Evolutionary conservation across 2,113 vertebrate species (phyloP).

Genomic region (Lathamus discolor): DNA sequence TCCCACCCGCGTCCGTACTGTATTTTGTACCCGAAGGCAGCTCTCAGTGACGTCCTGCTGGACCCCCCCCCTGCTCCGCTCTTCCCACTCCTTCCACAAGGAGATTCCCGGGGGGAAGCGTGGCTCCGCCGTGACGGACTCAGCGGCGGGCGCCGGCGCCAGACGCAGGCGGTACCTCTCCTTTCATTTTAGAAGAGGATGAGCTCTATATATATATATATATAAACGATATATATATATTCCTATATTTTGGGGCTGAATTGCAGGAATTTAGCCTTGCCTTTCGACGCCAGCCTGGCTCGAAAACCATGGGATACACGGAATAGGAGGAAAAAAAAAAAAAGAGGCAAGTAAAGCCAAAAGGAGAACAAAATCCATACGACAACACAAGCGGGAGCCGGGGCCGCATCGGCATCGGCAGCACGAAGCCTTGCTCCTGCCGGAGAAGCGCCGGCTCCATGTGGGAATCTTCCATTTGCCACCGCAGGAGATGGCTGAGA

Average conservation of each 20-base stretch:
- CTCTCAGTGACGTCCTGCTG: slow-evolving; percentile 83
- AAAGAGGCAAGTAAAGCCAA: slow-evolving; percentile 64
- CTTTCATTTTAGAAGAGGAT: slow-evolving; percentile 72
- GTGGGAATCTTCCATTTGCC: background rate
- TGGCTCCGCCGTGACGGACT: background rate
- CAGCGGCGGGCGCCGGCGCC: background rate
- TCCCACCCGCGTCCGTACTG: slow-evolving; percentile 79
- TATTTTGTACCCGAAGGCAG: slow-evolving; percentile 84
- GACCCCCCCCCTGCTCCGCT: background rate
- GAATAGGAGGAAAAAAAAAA: slow-evolving; percentile 47
- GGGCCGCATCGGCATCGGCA: background rate
- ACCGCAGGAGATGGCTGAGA: background rate
- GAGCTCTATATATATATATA: slow-evolving; percentile 1
- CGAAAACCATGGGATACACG: background rate
- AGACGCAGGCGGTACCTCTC: slow-evolving; percentile 74
- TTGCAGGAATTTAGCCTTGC: slow-evolving; percentile 72
- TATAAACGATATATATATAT: slow-evolving; percentile 29
- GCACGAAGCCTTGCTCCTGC: background rate
- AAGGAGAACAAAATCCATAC: background rate
- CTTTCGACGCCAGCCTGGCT: slow-evolving; percentile 60
- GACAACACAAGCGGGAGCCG: background rate
- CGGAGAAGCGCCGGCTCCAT: background rate
- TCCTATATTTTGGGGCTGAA: slow-evolving; percentile 56
- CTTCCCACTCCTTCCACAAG: background rate
- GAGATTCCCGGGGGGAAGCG: background rate